Evolutionary conservation across 2,113 vertebrate species (phyloP), one percentile per base, ranked within the genome.

Genomic region (Trogon melanurus): DNA sequence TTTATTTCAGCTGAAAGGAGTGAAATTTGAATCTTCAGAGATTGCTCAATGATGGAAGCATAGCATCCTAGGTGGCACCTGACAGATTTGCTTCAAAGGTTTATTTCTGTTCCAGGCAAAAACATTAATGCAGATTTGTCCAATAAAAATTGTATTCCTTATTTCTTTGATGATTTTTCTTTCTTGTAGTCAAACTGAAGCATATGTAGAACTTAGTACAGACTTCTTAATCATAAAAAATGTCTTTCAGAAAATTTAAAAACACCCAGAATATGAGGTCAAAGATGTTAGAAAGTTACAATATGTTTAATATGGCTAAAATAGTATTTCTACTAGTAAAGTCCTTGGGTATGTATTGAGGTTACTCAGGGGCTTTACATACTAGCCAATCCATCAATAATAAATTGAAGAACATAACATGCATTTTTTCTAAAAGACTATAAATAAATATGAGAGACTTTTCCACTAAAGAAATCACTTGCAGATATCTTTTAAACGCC

Each of bases 381-480:
- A 93, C 11, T 34, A 96, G 38, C 53, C 79, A 45, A 67, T 94
- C 80, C 20, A 86, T 70, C 87, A 82, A 74, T 25, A 97, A 92
- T 30, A 95, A 82, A 79, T 25, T 79, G 41, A 94, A 93, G 45
- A 93, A 72, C 6, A 56, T 44, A 71, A 93, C 8, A 5, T 47
- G 11, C 23, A 19, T 44, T 84, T 96, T 95, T 93, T 27, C 83
- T 36, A 32, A 50, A 93, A 38, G 5, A 69, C 51, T 78, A 94
- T 66, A 94, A 93, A 88, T 92, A 95, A 82, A 91, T 67, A 91
- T 48, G 51, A 97, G 34, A 93, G 23, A 51, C 6, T 64, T 79
- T 83, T 71, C 38, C 34, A 70, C 85, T 93, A 20, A 85, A 79
- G 36, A 92, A 95, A 92, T 87, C 66, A 94, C 66, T 83, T 81